Evolutionary conservation across 2,797 vertebrate genomes (phyloP), one percentile per base, ranked within the genome.

Genomic region (Echeneis naucrates): DNA sequence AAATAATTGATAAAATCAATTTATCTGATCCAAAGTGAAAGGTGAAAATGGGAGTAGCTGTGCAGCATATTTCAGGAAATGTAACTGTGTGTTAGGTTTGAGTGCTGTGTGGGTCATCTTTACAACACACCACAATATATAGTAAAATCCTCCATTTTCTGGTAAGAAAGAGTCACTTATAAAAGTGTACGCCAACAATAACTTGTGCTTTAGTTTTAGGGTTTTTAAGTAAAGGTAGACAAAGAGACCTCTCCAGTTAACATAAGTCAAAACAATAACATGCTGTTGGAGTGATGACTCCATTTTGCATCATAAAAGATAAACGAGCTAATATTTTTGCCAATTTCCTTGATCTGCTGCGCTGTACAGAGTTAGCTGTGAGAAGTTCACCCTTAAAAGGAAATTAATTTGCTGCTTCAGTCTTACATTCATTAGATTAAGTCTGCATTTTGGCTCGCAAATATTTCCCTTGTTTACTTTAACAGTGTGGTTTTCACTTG

Each of bases 191-290:
- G n/a, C n/a, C n/a, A n/a, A n/a, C n/a, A n/a, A n/a, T n/a, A n/a
- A n/a, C n/a, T n/a, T 30, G 30, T 30, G 12, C 54, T 23, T 55
- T 9, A 8, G 21, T 56, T 21, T 23, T 37, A 35, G 13, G 12
- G n/a, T 23, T 48, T 13, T 21, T 21, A 45, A 23, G 21, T 12
- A 26, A 17, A 5, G 13, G 1, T 16, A 60, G 2, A 6, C 8
- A 42, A 77, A 24, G 6, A 40, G 10, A 0, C 26, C 32, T 53
- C 3, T 35, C 24, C 57, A 13, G 7, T 32, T 13, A 16, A n/a
- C 23, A 64, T 45, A 38, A 48, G 55, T 63, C 24, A 19, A 19
- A 44, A 44, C 8, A 45, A 23, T 61, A 26, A 66, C 27, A 10
- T 51, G 44, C 26, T 71, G 30, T 40, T 30, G 40, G 17, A 63